Percentiles rank a stretch among this genome's conserved stretches.
phyloP scores from a whole-genome alignment of 2,888 invertebrate species.

The Macrophya alboannulata region DNA sequence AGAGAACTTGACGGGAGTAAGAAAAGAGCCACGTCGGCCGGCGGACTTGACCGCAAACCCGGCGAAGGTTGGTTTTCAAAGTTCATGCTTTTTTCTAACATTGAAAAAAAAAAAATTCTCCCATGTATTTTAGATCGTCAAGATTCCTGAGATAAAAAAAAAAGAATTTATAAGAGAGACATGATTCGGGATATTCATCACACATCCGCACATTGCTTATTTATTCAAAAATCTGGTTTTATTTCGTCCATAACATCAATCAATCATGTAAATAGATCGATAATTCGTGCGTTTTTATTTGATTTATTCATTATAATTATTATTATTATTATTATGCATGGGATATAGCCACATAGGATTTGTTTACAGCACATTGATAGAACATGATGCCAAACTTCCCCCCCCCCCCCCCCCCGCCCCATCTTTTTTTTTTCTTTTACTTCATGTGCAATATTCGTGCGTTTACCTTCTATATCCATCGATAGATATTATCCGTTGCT shows the following conservation, averaged over 20 bases:
- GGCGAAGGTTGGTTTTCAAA: constrained; percentile 81
- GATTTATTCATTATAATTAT: neutral
- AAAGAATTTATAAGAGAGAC: neutral
- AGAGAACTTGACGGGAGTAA: constrained; percentile 90
- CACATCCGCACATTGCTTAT: constrained; percentile 26
- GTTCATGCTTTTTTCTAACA: neutral
- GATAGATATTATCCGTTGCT: neutral
- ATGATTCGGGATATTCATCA: constrained; percentile 25
- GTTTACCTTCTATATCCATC: neutral
- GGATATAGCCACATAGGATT: constrained; percentile 42
- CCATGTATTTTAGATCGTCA: neutral
- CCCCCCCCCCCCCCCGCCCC: neutral
- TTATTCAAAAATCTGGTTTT: constrained; percentile 19
- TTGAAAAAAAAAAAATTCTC: constrained; percentile 15
- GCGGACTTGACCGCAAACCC: constrained; percentile 86
- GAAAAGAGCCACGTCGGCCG: constrained; percentile 89
- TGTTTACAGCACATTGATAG: constrained; percentile 25
- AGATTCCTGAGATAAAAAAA: neutral
- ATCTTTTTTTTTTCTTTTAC: neutral
- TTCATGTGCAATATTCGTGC: neutral
- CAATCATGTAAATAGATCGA: neutral
- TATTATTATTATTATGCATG: constrained; percentile 18
- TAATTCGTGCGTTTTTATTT: constrained; percentile 15
- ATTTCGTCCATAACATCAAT: constrained; percentile 59
- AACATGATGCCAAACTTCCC: constrained; percentile 13